These are phyloP conservation scores for Caenorhabditis tropicalis DNA, from an alignment of 1,140 invertebrate species.

Conservation along the genomic window DNA sequence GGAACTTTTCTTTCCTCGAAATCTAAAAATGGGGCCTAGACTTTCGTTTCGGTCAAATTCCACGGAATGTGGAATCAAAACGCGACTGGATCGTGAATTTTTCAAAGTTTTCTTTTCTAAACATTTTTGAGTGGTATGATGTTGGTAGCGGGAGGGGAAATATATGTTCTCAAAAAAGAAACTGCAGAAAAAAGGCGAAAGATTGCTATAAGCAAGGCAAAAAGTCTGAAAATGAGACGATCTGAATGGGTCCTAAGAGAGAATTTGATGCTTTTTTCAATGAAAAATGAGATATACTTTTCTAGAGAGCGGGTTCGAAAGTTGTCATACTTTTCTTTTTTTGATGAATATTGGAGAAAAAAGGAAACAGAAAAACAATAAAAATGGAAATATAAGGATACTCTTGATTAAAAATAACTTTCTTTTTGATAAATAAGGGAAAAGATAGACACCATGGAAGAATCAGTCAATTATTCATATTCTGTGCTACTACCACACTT, in stretches of 20 bases:
- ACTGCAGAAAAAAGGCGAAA: constrained; percentile 6
- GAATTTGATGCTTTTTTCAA: not conserved
- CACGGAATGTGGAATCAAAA: constrained; percentile 3
- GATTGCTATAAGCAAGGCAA: not conserved
- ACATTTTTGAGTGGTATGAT: constrained; percentile 5
- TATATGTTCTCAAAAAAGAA: not conserved
- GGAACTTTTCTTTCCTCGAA: not conserved
- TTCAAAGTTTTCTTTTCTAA: constrained; percentile 6
- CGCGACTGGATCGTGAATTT: constrained; percentile 10
- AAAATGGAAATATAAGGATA: not conserved
- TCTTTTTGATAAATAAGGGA: not conserved
- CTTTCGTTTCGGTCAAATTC: not conserved
- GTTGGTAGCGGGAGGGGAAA: not conserved
- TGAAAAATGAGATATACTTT: constrained; percentile 4
- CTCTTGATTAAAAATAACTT: not conserved
- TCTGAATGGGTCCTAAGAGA: constrained; percentile 7
- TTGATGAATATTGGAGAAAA: not conserved
- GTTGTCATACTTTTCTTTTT: not conserved
- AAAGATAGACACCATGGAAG: not conserved
- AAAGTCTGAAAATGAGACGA: not conserved
- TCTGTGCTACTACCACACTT: constrained; percentile 35
- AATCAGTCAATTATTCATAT: constrained; percentile 32
- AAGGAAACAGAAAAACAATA: not conserved
- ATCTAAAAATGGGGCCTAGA: not conserved
- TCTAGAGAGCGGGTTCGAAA: not conserved